These are phyloP conservation scores for Hyposmocoma kahamanoa DNA, from an alignment of 1,140 invertebrate species.

Conservation along the genomic window DNA sequence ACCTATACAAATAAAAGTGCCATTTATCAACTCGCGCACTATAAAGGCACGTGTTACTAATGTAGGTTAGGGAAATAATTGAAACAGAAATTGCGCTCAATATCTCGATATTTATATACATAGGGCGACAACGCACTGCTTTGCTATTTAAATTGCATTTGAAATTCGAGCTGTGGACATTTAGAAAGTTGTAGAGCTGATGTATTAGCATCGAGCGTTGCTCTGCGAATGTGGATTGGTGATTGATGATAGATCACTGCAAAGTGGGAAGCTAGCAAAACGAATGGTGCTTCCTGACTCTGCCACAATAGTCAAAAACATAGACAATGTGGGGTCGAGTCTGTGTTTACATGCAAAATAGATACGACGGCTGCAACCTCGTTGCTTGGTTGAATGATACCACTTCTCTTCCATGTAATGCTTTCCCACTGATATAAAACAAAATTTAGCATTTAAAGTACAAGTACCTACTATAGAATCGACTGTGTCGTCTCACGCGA, in stretches of 20 bases:
- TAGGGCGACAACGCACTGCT: neutral
- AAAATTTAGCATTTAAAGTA: too few relatives aligned
- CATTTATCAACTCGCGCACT: slow-evolving; percentile 8
- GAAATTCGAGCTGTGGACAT: slow-evolving; percentile 14
- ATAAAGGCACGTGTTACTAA: slow-evolving; percentile 17
- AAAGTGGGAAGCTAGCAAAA: too few relatives aligned
- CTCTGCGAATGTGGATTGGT: neutral
- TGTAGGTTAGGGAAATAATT: slow-evolving; percentile 20
- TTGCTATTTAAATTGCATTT: neutral
- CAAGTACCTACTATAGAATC: too few relatives aligned
- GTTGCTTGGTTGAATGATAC: too few relatives aligned
- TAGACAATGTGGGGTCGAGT: slow-evolving; percentile 15
- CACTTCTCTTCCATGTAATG: too few relatives aligned
- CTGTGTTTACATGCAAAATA: neutral
- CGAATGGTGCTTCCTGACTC: slow-evolving; percentile 12
- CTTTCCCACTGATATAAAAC: too few relatives aligned
- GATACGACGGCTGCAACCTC: neutral
- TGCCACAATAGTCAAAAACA: slow-evolving; percentile 13
- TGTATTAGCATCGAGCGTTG: slow-evolving; percentile 1
- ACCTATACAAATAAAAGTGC: slow-evolving; percentile 34
- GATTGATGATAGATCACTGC: neutral
- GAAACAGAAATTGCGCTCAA: neutral
- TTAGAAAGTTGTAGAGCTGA: slow-evolving; percentile 18
- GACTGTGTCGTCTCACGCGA: too few relatives aligned
- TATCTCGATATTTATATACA: neutral